Percentiles rank a stretch among this genome's conserved stretches.
These are phyloP conservation scores for Wasmannia auropunctata DNA, from an alignment of 1,140 invertebrate species.

Conservation along the genomic window DNA sequence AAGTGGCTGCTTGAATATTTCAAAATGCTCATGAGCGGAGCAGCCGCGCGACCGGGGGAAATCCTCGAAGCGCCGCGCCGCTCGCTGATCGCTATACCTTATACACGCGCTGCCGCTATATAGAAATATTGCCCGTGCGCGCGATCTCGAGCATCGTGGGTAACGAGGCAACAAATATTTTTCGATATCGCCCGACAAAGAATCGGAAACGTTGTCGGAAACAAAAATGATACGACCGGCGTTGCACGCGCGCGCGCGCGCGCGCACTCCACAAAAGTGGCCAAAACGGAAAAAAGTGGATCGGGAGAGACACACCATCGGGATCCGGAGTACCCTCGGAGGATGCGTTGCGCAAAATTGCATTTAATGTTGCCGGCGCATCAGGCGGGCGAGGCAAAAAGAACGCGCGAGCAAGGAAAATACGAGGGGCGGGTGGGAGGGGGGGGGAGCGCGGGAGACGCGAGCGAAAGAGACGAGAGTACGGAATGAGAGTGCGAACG, in stretches of 20 bases:
- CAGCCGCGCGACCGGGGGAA: constrained; percentile 62
- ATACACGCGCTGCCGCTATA: too few species aligned
- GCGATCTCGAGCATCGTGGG: constrained; percentile 31
- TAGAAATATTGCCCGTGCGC: constrained; percentile 71
- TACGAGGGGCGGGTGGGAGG: neutral
- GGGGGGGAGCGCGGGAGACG: neutral
- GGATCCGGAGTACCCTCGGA: constrained; percentile 59
- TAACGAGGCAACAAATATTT: constrained; percentile 51
- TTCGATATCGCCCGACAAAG: constrained; percentile 67
- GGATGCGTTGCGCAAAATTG: constrained; percentile 70
- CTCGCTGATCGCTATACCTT: too few species aligned
- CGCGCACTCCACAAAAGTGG: constrained; percentile 52
- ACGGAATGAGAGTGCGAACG: neutral
- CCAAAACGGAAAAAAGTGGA: constrained; percentile 53
- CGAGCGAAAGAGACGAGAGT: neutral
- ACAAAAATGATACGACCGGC: constrained; percentile 56
- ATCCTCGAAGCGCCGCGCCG: constrained; percentile 46
- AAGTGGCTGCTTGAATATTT: constrained; percentile 67
- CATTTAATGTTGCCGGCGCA: constrained; percentile 75
- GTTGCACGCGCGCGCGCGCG: constrained; percentile 26
- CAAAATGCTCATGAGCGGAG: constrained; percentile 64
- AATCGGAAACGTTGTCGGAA: constrained; percentile 59
- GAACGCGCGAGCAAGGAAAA: constrained; percentile 2
- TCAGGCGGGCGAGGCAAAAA: constrained; percentile 32
- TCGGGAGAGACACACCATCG: constrained; percentile 57